Evolutionary conservation across 2,888 invertebrate species (phyloP).

Genomic region (Drepanosiphum platanoidis): DNA sequence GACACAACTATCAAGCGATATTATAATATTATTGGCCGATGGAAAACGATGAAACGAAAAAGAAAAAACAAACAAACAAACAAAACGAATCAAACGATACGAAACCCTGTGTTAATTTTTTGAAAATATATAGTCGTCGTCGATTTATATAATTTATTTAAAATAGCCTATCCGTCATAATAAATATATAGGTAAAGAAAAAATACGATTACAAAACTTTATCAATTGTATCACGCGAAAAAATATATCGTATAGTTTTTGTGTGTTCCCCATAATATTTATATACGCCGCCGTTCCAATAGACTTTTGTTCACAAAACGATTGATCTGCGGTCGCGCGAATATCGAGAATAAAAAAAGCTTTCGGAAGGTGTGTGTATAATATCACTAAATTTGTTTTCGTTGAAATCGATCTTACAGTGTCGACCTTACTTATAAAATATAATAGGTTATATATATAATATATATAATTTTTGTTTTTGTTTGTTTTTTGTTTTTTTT

Average conservation of each 20-base stretch:
- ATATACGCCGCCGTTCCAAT: neutral
- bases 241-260: neutral
- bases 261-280: neutral
- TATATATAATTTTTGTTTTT: too few species aligned
- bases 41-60: too few species aligned
- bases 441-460: too few species aligned
- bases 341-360: constrained; percentile 19
- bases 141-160: neutral
- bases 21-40: neutral
- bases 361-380: neutral
- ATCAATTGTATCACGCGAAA: constrained; percentile 18
- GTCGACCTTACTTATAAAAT: neutral
- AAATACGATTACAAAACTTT: neutral
- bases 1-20: neutral
- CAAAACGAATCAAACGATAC: constrained; percentile 34
- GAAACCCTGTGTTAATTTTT: constrained; percentile 47
- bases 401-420: constrained; percentile 17
- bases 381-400: constrained; percentile 25
- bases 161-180: neutral
- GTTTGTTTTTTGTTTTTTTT: too few species aligned
- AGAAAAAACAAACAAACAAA: neutral
- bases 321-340: constrained; percentile 2
- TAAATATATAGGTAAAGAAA: constrained; percentile 5
- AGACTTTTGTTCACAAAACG: neutral
- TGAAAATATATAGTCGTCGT: constrained; percentile 28